These are phyloP conservation scores for Scaptomyza hsui DNA, from an alignment of 1,140 invertebrate genomes.

Conservation along the genomic window DNA sequence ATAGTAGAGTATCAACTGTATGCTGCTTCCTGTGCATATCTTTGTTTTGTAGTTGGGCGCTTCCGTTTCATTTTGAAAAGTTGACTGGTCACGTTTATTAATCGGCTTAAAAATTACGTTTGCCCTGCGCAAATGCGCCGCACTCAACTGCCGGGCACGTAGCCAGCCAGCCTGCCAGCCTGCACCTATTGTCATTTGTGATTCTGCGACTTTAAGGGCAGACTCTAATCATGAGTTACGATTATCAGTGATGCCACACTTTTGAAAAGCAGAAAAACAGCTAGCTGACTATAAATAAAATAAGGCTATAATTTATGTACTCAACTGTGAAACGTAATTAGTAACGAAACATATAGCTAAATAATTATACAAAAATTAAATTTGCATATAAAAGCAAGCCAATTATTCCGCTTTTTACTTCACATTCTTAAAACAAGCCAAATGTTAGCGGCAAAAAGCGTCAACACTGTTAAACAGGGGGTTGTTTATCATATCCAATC, in stretches of 20 bases:
- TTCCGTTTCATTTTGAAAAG: constrained; percentile 54
- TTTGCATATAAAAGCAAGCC: too few species aligned
- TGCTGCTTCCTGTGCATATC: constrained; percentile 38
- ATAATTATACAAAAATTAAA: too few species aligned
- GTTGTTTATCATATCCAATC: constrained; percentile 25
- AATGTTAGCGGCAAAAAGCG: background rate
- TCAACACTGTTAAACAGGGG: background rate
- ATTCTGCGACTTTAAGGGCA: constrained; percentile 10
- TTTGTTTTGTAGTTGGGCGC: constrained; percentile 17
- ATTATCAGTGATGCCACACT: background rate
- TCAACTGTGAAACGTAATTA: too few species aligned
- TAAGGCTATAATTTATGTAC: too few species aligned
- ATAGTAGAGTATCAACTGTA: constrained; percentile 9
- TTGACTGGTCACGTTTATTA: constrained; percentile 72
- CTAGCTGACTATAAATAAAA: too few species aligned
- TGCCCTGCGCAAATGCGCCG: constrained; percentile 47
- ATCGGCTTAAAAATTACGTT: constrained; percentile 62
- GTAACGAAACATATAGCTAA: too few species aligned
- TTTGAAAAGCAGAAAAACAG: background rate
- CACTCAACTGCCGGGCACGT: constrained; percentile 54
- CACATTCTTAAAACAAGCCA: background rate
- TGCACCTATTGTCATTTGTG: constrained; percentile 41
- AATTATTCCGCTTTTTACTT: too few species aligned
- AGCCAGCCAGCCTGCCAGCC: constrained; percentile 12
- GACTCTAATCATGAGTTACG: constrained; percentile 10